Evolutionary conservation across 1,140 invertebrate species (phyloP), one percentile per base, ranked within the genome.

Genomic region (Drosophila repletoides): DNA sequence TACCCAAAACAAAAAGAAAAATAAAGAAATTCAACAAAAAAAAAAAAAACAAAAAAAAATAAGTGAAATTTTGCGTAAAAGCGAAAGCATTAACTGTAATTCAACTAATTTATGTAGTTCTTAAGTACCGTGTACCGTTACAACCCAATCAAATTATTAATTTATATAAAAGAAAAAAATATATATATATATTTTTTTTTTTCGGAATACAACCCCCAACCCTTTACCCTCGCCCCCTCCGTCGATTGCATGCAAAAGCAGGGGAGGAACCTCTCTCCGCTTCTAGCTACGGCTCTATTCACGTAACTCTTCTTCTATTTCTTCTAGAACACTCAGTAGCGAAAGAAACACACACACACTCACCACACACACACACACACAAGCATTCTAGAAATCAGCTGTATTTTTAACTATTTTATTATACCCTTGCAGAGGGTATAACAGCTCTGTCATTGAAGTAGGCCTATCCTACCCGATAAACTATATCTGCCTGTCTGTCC

Each of bases 31-130:
- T 33, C 29, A 69, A 75, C 12, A 29, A 56, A 24, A 38, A 49
- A 36, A 52, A 29, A 17, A 43, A 43, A 51, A 55, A n/a, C 14
- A 7, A 26, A 34, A 58, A 56, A 40, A 51, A 46, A 52, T 34
- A 67, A 60, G 45, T n/a, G 29, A 67, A 60, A 41, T n/a, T n/a
- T n/a, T 68, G 46, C 34, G 38, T 41, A 41, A 43, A 40, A 46
- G 40, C 52, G 19, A 58, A 43, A 55, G 58, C 26, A 56, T 56
- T 41, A 70, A 51, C 60, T 66, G 66, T 66, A 70, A 58, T 70
- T 70, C 51, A 74, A 74, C 29, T 84, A 83, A 84, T 83, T 83
- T 83, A 81, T 83, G 77, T 83, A 83, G 77, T 48, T 61, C 26
- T 66, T 83, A 83, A 83, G 77, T 72, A 80, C 69, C 73, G 64